Evolutionary conservation across 2,113 vertebrate species (phyloP).

Genomic region (Oceanites oceanicus): DNA sequence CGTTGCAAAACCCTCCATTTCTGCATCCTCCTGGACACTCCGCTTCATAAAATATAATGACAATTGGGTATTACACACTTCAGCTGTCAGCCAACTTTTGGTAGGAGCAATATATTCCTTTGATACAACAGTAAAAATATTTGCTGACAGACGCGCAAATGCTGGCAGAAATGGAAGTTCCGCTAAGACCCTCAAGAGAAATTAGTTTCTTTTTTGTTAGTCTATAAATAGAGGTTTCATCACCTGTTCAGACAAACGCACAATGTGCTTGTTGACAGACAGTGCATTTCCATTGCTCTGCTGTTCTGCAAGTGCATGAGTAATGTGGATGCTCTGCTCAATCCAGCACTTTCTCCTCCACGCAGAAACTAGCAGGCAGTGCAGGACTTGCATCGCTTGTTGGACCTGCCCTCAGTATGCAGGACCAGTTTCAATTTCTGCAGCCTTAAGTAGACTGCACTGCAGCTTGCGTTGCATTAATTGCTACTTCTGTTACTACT

Average conservation of each 20-base stretch:
- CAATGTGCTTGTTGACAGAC: background rate
- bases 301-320: background rate
- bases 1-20: constrained; percentile 86
- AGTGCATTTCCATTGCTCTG: background rate
- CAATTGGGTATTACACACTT: background rate
- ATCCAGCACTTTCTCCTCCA: background rate
- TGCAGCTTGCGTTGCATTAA: background rate
- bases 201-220: background rate
- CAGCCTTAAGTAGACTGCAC: background rate
- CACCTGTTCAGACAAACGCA: rapidly evolving
- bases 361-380: background rate
- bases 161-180: background rate
- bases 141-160: background rate
- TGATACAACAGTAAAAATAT: background rate
- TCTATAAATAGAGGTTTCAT: background rate
- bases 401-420: background rate
- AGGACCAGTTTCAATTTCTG: background rate
- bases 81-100: background rate
- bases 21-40: constrained; percentile 89
- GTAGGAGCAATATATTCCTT: background rate
- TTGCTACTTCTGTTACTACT: background rate
- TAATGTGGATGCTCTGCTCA: background rate
- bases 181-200: background rate
- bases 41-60: constrained; percentile 70
- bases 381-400: background rate